Evolutionary conservation across 2,888 invertebrate genomes (phyloP).

Genomic region (Drosophila lacicola): DNA sequence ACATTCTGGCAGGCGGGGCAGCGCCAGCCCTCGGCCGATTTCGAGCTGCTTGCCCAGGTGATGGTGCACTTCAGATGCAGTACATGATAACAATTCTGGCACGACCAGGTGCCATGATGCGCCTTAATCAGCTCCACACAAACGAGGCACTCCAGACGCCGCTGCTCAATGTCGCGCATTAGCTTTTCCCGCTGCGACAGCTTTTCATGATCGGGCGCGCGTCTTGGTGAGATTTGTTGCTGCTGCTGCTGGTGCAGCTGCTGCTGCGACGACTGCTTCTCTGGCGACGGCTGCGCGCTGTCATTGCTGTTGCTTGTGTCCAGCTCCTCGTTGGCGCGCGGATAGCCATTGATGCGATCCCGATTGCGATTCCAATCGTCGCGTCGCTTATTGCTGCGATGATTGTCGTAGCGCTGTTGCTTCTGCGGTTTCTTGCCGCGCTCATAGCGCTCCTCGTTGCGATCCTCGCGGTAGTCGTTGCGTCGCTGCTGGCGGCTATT

Average conservation of each 20-base stretch:
- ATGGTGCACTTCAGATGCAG: slow-evolving; percentile 95
- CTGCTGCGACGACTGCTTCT: slow-evolving; percentile 73
- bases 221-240: slow-evolving; percentile 57
- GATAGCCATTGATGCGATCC: slow-evolving; percentile 82
- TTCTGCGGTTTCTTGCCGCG: slow-evolving; percentile 76
- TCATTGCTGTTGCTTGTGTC: slow-evolving; percentile 83
- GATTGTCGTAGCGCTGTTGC: slow-evolving; percentile 83
- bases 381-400: slow-evolving; percentile 82
- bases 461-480: slow-evolving; percentile 52
- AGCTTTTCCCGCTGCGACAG: slow-evolving; percentile 93
- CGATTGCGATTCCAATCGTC: slow-evolving; percentile 84
- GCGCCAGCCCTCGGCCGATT: slow-evolving; percentile 94
- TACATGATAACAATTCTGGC: slow-evolving; percentile 95
- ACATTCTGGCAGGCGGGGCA: slow-evolving; percentile 98
- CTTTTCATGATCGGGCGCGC: slow-evolving; percentile 81
- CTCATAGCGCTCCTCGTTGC: slow-evolving; percentile 65
- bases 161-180: slow-evolving; percentile 92
- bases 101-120: slow-evolving; percentile 94
- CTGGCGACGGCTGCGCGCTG: slow-evolving; percentile 81
- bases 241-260: slow-evolving; percentile 25
- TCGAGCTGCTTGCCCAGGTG: slow-evolving; percentile 95
- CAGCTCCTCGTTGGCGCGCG: slow-evolving; percentile 75
- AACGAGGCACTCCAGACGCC: slow-evolving; percentile 95
- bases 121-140: slow-evolving; percentile 95
- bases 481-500: slow-evolving; percentile 48